These are phyloP conservation scores for Marmota monax DNA, from an alignment of 2,113 vertebrate genomes.

Conservation along the genomic window DNA sequence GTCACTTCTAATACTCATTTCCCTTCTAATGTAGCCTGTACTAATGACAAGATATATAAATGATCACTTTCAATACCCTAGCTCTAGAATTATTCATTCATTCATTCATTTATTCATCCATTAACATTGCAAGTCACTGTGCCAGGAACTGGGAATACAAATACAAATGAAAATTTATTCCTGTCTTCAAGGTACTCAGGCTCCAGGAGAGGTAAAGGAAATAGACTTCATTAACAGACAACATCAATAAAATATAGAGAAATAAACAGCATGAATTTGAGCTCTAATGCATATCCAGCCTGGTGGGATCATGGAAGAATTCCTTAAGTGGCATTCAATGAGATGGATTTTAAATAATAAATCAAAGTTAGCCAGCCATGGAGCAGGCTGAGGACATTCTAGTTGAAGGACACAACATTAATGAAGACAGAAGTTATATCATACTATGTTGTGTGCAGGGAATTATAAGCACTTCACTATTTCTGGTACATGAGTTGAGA, in stretches of 20 bases:
- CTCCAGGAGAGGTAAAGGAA: neutral
- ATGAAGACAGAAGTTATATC: neutral
- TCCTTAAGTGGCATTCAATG: neutral
- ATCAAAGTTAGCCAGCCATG: neutral
- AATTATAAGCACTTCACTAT: neutral
- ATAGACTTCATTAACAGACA: neutral
- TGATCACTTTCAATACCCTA: neutral
- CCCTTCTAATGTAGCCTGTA: neutral
- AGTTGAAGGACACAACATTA: neutral
- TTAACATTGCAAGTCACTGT: neutral
- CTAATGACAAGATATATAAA: neutral
- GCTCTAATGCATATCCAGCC: neutral
- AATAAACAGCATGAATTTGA: neutral
- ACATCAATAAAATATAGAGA: neutral
- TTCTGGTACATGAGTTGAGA: neutral
- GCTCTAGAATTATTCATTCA: neutral
- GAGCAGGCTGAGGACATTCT: neutral
- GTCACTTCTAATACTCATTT: neutral
- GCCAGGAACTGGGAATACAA: neutral
- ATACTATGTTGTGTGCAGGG: neutral
- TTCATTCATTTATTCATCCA: neutral
- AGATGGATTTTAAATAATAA: slow-evolving; percentile 18
- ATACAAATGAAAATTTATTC: neutral
- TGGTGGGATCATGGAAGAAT: neutral
- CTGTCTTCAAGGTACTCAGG: neutral